Evolutionary conservation across 2,888 invertebrate species (phyloP).

Genomic region (Aphodius sticticus): DNA sequence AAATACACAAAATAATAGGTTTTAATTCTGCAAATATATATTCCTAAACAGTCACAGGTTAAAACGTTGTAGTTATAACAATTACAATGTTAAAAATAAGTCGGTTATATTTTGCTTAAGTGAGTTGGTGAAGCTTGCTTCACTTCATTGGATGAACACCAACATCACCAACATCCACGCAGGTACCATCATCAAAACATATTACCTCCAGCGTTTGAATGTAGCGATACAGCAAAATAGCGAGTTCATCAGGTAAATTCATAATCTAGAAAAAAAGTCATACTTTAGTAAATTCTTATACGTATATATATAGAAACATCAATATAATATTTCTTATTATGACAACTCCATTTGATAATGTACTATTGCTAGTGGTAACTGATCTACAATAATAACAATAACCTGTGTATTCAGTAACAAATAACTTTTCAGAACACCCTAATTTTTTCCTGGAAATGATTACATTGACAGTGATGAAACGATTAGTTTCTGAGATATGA

Average conservation of each 20-base stretch:
- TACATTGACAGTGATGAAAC: no score
- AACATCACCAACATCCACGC: slow-evolving; percentile 41
- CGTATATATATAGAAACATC: not conserved
- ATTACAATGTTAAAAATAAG: not conserved
- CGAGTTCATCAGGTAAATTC: slow-evolving; percentile 24
- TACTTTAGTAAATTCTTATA: not conserved
- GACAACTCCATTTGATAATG: no score
- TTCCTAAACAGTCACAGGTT: not conserved
- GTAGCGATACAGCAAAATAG: slow-evolving; percentile 21
- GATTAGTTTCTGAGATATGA: no score
- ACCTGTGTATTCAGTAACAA: no score
- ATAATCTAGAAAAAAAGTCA: not conserved
- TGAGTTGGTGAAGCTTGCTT: not conserved
- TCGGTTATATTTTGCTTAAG: not conserved
- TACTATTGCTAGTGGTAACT: not conserved
- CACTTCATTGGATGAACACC: slow-evolving; percentile 40
- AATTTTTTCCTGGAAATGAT: not conserved
- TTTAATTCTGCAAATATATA: not conserved
- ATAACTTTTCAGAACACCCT: no score
- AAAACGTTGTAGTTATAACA: not conserved
- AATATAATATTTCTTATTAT: not conserved
- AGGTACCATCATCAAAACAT: slow-evolving; percentile 42
- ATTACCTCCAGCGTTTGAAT: slow-evolving; percentile 28
- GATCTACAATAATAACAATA: no score
- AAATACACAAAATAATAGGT: not conserved